Conservation (phyloP, 2,888 invertebrate genomes). For the Alloscopus bannaensis region DNA sequence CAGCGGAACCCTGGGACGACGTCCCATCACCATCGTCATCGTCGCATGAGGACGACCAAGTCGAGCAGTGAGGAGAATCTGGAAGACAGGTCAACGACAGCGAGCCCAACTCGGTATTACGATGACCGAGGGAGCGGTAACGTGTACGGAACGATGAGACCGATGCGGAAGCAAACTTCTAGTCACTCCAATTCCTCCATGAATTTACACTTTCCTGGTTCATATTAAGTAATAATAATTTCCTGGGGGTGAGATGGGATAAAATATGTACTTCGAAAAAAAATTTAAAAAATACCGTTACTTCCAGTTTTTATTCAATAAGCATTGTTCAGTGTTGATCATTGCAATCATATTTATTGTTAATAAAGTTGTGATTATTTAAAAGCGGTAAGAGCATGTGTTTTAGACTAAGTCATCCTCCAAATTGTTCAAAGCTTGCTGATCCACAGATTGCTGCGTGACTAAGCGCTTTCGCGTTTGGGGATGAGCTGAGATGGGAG, state of each 20-base stretch:
- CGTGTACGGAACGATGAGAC: slow-evolving; percentile 30
- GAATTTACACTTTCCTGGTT: slow-evolving; percentile 42
- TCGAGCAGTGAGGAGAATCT: slow-evolving; percentile 69
- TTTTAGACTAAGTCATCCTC: slow-evolving; percentile 58
- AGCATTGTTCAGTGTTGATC: no score
- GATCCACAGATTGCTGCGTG: slow-evolving; percentile 56
- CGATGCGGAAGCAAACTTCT: slow-evolving; percentile 23
- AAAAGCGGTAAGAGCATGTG: not conserved
- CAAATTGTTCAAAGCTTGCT: slow-evolving; percentile 31
- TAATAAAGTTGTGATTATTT: not conserved
- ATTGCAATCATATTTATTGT: no score
- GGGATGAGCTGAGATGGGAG: no score
- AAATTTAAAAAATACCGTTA: not conserved
- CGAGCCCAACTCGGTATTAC: slow-evolving; percentile 46
- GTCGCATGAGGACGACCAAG: slow-evolving; percentile 32
- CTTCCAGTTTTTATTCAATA: no score
- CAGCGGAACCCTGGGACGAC: no score
- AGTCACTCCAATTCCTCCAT: slow-evolving; percentile 35
- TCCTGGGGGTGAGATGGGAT: not conserved
- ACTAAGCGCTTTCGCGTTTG: not conserved
- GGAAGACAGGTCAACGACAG: slow-evolving; percentile 36
- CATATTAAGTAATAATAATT: slow-evolving; percentile 27
- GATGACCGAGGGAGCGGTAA: slow-evolving; percentile 12
- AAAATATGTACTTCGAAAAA: not conserved
- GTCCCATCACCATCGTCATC: slow-evolving; percentile 32